Conservation (phyloP, 2,888 invertebrate genomes). For the Troides helena region DNA sequence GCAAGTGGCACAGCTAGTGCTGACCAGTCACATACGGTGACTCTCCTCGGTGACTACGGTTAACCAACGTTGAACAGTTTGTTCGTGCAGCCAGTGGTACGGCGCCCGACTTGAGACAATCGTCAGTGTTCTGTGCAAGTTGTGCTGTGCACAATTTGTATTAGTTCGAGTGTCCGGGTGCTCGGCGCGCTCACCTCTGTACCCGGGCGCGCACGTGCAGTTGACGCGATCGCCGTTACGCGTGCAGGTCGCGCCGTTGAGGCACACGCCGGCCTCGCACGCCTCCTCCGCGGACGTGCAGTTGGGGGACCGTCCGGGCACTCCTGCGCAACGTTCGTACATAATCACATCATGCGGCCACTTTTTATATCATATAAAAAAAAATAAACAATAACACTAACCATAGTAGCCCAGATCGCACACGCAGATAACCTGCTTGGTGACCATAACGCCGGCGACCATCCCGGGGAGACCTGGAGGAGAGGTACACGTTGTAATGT, state of each 20-base stretch:
- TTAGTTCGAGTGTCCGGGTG: background rate
- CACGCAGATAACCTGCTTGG: slow-evolving; percentile 77
- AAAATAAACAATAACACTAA: slow-evolving; percentile 38
- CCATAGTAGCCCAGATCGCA: slow-evolving; percentile 84
- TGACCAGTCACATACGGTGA: too few relatives aligned
- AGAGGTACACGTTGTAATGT: background rate
- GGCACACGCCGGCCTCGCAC: slow-evolving; percentile 86
- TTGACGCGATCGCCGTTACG: slow-evolving; percentile 79
- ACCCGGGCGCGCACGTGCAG: slow-evolving; percentile 86
- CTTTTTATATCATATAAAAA: too few relatives aligned
- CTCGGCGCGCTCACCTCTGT: slow-evolving; percentile 76
- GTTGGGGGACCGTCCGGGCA: slow-evolving; percentile 60
- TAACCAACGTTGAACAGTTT: too few relatives aligned
- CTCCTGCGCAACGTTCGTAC: slow-evolving; percentile 46
- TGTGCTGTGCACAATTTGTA: background rate
- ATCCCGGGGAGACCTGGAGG: slow-evolving; percentile 49
- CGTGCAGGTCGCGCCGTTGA: slow-evolving; percentile 87
- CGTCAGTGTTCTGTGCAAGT: background rate
- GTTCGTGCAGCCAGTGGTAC: too few relatives aligned
- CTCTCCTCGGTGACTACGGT: too few relatives aligned
- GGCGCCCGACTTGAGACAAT: too few relatives aligned
- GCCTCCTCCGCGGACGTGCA: slow-evolving; percentile 62
- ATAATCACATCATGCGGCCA: too few relatives aligned
- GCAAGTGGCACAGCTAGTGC: too few relatives aligned
- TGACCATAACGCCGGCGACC: slow-evolving; percentile 50